Evolutionary conservation across 1,140 invertebrate genomes (phyloP).

Genomic region (Solenopsis fugax): DNA sequence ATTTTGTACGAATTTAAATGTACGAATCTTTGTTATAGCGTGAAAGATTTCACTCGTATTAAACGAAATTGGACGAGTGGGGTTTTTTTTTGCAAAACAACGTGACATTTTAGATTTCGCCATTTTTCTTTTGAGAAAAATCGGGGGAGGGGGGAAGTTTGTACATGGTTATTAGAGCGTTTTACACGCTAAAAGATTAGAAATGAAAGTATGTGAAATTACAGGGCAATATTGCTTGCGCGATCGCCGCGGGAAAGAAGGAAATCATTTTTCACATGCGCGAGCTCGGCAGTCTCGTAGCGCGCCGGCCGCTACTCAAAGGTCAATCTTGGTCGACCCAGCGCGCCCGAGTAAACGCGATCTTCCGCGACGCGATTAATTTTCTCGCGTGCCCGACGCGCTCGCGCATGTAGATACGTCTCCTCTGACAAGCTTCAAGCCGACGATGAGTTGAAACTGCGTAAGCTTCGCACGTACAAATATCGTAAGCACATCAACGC

Average conservation of each 20-base stretch:
- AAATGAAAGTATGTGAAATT: constrained; percentile 45
- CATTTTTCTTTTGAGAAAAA: neutral
- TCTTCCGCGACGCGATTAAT: constrained; percentile 54
- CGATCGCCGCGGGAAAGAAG: constrained; percentile 37
- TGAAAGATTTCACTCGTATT: neutral
- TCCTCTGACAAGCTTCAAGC: neutral
- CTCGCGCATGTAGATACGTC: neutral
- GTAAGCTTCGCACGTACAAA: neutral
- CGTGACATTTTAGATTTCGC: no score
- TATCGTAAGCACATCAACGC: constrained; percentile 7
- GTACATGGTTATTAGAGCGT: neutral
- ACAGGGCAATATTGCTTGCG: neutral
- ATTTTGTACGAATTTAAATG: neutral
- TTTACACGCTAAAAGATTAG: constrained; percentile 2
- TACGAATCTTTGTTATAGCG: neutral
- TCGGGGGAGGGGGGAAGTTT: neutral
- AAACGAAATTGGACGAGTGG: neutral
- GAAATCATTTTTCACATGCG: constrained; percentile 36
- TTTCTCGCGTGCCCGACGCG: constrained; percentile 33
- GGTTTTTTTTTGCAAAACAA: neutral
- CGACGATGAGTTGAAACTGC: constrained; percentile 21
- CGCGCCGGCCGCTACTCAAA: neutral
- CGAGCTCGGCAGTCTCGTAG: neutral
- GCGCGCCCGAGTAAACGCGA: constrained; percentile 48
- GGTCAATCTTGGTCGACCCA: constrained; percentile 36